phyloP scores from a whole-genome alignment of 2,797 vertebrate genomes.

The Amniataba percoides region DNA sequence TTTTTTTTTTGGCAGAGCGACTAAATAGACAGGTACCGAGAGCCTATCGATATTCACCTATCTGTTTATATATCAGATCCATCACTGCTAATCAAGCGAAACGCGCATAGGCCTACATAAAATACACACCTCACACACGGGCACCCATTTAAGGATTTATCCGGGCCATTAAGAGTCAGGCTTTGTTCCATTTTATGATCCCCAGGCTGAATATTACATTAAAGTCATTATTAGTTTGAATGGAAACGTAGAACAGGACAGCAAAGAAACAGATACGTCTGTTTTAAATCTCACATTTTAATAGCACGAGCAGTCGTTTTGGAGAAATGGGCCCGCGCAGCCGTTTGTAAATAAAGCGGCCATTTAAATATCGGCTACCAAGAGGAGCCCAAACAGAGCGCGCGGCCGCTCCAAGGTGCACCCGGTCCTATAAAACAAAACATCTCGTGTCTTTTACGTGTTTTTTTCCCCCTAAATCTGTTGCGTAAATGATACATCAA shows the following conservation, averaged over 20 bases:
- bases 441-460: slow-evolving; percentile 53
- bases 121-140: slow-evolving; percentile 5
- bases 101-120: slow-evolving; percentile 19
- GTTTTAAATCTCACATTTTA: slow-evolving; percentile 5
- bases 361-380: slow-evolving; percentile 62
- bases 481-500: slow-evolving; percentile 80
- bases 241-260: slow-evolving; percentile 8
- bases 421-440: slow-evolving; percentile 63
- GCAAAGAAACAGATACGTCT: background rate
- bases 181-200: slow-evolving; percentile 21
- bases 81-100: slow-evolving; percentile 16
- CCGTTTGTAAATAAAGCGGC: slow-evolving; percentile 67
- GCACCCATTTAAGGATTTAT: slow-evolving; percentile 8
- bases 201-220: background rate
- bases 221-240: background rate
- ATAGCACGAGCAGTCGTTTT: slow-evolving; percentile 5
- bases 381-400: slow-evolving; percentile 50
- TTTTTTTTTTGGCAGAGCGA: slow-evolving; percentile 36
- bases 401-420: slow-evolving; percentile 40
- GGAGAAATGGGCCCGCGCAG: slow-evolving; percentile 42
- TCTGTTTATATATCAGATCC: slow-evolving; percentile 34
- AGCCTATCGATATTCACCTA: slow-evolving; percentile 39
- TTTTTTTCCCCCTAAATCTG: slow-evolving; percentile 48
- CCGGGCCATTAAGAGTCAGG: background rate
- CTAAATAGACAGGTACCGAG: slow-evolving; percentile 54